Percentiles rank a stretch among this genome's conserved stretches.
Evolutionary conservation across 2,888 invertebrate species (phyloP).

Genomic region (Dyspetes luteomarginatus): DNA sequence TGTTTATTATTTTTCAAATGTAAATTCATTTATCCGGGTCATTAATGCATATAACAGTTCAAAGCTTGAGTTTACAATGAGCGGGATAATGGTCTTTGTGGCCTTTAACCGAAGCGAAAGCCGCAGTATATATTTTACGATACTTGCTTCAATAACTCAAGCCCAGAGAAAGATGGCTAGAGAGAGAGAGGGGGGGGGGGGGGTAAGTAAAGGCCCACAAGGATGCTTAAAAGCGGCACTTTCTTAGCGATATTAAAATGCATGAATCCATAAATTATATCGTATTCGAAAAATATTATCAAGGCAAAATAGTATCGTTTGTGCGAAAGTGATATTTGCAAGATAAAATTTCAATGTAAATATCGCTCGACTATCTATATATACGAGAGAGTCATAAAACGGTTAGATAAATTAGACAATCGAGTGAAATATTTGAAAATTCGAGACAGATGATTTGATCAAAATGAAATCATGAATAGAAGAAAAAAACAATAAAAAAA

Average conservation of each 20-base stretch:
- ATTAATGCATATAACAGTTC: not conserved
- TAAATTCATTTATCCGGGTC: not conserved
- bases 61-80: not conserved
- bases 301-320: not conserved
- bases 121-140: not conserved
- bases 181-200: conserved; percentile 10
- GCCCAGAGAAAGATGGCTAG: not conserved
- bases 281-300: not conserved
- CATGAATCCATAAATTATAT: no score
- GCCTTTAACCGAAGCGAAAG: not conserved
- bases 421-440: not conserved
- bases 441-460: not conserved
- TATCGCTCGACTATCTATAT: no score
- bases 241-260: no score
- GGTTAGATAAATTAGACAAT: not conserved
- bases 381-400: not conserved
- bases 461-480: not conserved
- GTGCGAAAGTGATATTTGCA: not conserved
- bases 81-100: not conserved
- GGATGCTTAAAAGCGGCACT: not conserved
- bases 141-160: not conserved
- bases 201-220: conserved; percentile 37
- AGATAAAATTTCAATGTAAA: not conserved
- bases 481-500: not conserved
- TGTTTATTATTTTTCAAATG: no score